phyloP scores from a whole-genome alignment of 2,888 invertebrate genomes.

The Artemia sp. region DNA sequence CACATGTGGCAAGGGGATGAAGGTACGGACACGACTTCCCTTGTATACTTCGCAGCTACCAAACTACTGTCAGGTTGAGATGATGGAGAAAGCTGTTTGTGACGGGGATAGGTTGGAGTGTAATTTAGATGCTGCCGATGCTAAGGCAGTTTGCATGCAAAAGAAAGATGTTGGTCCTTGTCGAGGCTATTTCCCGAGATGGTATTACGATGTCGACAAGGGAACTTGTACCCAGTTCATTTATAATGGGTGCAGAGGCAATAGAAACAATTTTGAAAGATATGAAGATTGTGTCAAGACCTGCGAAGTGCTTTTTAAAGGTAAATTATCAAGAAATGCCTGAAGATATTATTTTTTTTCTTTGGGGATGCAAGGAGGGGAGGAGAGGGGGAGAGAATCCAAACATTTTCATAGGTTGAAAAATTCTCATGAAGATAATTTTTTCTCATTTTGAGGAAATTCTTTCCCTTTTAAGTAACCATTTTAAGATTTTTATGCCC shows the following conservation, averaged over 20 bases:
- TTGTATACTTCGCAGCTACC: constrained; percentile 45
- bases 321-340: neutral
- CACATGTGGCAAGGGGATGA: constrained; percentile 55
- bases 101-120: constrained; percentile 32
- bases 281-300: constrained; percentile 49
- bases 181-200: constrained; percentile 66
- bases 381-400: too few relatives aligned
- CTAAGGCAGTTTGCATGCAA: constrained; percentile 68
- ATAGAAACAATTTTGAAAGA: constrained; percentile 66
- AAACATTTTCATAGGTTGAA: too few relatives aligned
- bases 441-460: too few relatives aligned
- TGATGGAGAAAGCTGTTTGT: constrained; percentile 39
- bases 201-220: constrained; percentile 56
- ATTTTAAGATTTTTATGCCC: too few relatives aligned
- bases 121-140: constrained; percentile 39
- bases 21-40: constrained; percentile 41
- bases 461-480: too few relatives aligned
- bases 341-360: too few relatives aligned
- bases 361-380: too few relatives aligned
- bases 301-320: constrained; percentile 39
- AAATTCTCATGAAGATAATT: too few relatives aligned
- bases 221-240: constrained; percentile 61
- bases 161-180: constrained; percentile 65
- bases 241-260: constrained; percentile 75
- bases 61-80: constrained; percentile 40